Evolutionary conservation across 2,888 invertebrate genomes (phyloP), one percentile per base, ranked within the genome.

Genomic region (Agrochola lota): DNA sequence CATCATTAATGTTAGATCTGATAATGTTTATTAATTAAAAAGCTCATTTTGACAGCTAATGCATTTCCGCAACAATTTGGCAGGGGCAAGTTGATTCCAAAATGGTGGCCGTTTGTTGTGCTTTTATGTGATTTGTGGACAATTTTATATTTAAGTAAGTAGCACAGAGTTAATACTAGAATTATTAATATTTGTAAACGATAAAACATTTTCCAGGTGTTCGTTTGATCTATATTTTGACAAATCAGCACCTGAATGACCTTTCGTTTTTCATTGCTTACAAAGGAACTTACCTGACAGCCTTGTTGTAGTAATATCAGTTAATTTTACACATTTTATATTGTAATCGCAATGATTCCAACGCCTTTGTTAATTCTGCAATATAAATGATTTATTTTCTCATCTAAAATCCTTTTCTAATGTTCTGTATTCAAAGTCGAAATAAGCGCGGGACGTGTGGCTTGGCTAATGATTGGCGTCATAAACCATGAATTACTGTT

Each of bases 81-180:
- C 90, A 90, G 90, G 86, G 87, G 89, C 91, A 92, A 92, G 94
- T 94, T 94, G 93, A 94, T 94, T 96, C 95, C 96, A 97, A 97
- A 95, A 97, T 97, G 97, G 97, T 95, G 94, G 96, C 90, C 96
- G 96, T 97, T 97, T 97, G 97, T 97, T 97, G 97, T 97, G 96
- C 96, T 96, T 95, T 92, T 90, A 87, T 90, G 93, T 94, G 93
- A 94, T 91, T 93, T 92, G 91, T 92, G 90, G 88, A 91, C 88
- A 87, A 90, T 90, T 90, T 90, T 86, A 82, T 66, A 81, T 12
- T 49, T 88, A 91, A 84, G 93, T 93, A 89, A 93, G 92, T 92
- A 76, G 77, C 80, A 78, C 63, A 57, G 52, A 30, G 67, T 78
- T 76, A 62, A 59, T 57, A 26, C 30, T 26, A 63, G 23, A 26